Percentiles rank a stretch among this genome's conserved stretches.
phyloP scores from a whole-genome alignment of 37 sponge, comb jelly and placozoan genomes.

The Dysidea cf. avara region DNA sequence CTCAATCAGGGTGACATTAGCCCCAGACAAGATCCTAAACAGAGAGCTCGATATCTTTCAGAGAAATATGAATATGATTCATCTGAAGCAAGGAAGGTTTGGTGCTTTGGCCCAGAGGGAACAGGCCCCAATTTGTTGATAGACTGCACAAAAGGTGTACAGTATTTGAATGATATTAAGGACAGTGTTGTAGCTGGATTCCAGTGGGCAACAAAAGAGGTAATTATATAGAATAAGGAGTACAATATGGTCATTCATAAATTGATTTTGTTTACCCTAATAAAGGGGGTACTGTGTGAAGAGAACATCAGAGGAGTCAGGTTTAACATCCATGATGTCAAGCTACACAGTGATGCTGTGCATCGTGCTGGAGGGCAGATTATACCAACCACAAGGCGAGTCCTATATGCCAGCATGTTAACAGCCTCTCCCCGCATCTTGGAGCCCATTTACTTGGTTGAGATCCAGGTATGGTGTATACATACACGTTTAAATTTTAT shows the following conservation, averaged over 20 bases:
- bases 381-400: slow-evolving; percentile 67
- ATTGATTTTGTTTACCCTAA: neutral
- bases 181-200: slow-evolving; percentile 76
- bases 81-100: slow-evolving; percentile 63
- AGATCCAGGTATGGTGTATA: slow-evolving; percentile 54
- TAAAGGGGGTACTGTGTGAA: slow-evolving; percentile 54
- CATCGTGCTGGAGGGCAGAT: slow-evolving; percentile 78
- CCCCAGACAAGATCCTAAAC: slow-evolving; percentile 34
- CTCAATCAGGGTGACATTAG: slow-evolving; percentile 33
- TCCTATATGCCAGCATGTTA: slow-evolving; percentile 56
- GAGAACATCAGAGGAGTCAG: slow-evolving; percentile 63
- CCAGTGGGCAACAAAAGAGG: slow-evolving; percentile 71
- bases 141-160: slow-evolving; percentile 73
- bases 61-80: slow-evolving; percentile 50
- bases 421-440: slow-evolving; percentile 53
- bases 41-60: slow-evolving; percentile 33
- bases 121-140: slow-evolving; percentile 58
- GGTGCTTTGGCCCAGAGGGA: slow-evolving; percentile 75
- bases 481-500: neutral
- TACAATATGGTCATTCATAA: neutral
- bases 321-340: slow-evolving; percentile 66
- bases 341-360: slow-evolving; percentile 58
- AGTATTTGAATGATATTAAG: slow-evolving; percentile 71
- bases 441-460: slow-evolving; percentile 63
- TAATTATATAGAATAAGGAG: too few species aligned